Percentiles rank a stretch among this genome's conserved stretches.
Conservation (phyloP, 2,113 vertebrate species). For the Poeciliopsis prolifica region DNA sequence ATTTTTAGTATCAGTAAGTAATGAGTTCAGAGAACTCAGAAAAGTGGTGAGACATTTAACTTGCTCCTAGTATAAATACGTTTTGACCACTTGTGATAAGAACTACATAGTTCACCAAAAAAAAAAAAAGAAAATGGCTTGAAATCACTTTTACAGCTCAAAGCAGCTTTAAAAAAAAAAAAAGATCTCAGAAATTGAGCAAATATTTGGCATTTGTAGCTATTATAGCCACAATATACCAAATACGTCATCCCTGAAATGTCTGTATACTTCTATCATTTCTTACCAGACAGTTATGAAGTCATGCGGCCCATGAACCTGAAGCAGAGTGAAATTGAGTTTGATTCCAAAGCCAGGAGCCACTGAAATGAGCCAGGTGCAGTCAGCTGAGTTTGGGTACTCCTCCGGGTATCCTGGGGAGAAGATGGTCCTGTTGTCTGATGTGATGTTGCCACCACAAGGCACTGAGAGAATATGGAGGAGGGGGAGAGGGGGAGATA, state of each 20-base stretch:
- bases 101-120: not conserved
- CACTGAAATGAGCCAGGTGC: slow-evolving; percentile 91
- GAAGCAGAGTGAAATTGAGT: slow-evolving; percentile 94
- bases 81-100: not conserved
- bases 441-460: slow-evolving; percentile 92
- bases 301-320: slow-evolving; percentile 92
- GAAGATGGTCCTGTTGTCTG: slow-evolving; percentile 93
- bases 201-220: not conserved
- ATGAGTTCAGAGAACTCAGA: not conserved
- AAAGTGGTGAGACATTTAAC: not conserved
- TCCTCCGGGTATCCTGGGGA: slow-evolving; percentile 96
- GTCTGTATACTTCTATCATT: not conserved
- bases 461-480: slow-evolving; percentile 81
- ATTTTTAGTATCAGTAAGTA: not conserved
- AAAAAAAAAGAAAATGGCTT: not conserved
- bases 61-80: not conserved
- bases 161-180: not conserved
- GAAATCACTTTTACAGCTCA: not conserved
- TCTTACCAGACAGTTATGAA: slow-evolving; percentile 96
- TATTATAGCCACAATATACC: not conserved
- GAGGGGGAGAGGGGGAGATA: not conserved
- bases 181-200: not conserved
- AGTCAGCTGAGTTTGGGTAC: slow-evolving; percentile 93
- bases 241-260: not conserved
- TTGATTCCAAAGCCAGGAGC: slow-evolving; percentile 88